phyloP scores from a whole-genome alignment of 2,888 invertebrate genomes.

The Xylophagus ater region DNA sequence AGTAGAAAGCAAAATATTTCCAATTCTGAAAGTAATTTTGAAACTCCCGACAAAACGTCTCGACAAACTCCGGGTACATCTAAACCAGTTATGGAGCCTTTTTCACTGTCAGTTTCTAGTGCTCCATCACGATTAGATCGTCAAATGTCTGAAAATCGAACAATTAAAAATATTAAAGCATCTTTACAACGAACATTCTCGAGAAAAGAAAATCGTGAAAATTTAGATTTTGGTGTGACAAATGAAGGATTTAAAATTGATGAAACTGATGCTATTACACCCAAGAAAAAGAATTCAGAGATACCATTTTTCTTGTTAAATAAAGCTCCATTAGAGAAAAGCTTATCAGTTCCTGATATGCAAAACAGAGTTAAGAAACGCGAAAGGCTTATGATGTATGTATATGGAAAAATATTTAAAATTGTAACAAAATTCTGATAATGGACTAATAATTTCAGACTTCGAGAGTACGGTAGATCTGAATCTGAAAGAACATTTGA shows the following conservation, averaged over 20 bases:
- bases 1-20: not conserved
- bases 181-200: conserved; percentile 44
- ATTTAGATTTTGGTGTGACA: conserved; percentile 23
- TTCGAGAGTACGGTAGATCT: conserved; percentile 60
- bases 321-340: conserved; percentile 61
- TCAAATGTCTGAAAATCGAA: conserved; percentile 20
- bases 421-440: too few relatives aligned
- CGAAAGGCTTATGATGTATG: conserved; percentile 60
- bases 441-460: conserved; percentile 40
- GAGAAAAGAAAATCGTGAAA: conserved; percentile 31
- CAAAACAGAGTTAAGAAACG: conserved; percentile 61
- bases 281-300: conserved; percentile 25
- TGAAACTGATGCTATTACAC: conserved; percentile 15
- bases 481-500: conserved; percentile 71
- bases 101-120: not conserved
- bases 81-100: conserved; percentile 11
- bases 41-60: conserved; percentile 11
- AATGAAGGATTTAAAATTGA: conserved; percentile 32
- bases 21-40: not conserved
- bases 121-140: conserved; percentile 15
- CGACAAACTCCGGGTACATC: conserved; percentile 15
- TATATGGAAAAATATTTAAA: too few relatives aligned
- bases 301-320: conserved; percentile 45
- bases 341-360: conserved; percentile 75
- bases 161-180: conserved; percentile 35